Conservation (phyloP, 2,888 invertebrate species). For the Diadromus collaris region DNA sequence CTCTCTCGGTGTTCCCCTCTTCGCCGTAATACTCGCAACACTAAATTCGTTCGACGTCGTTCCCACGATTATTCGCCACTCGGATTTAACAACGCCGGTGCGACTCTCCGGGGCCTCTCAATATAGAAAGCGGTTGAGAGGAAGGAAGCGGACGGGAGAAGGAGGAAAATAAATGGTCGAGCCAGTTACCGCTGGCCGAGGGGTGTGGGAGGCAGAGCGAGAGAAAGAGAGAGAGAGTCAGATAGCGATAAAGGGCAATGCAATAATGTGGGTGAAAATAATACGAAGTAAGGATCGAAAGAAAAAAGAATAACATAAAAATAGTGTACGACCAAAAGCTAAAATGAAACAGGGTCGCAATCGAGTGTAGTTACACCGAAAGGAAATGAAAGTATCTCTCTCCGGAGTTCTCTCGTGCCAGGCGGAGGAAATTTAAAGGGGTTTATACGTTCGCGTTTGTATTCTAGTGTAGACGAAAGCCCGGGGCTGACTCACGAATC, state of each 20-base stretch:
- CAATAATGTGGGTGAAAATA: conserved; percentile 35
- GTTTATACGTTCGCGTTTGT: conserved; percentile 16
- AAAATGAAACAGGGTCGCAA: conserved; percentile 26
- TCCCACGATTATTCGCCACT: conserved; percentile 61
- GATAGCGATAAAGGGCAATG: conserved; percentile 19
- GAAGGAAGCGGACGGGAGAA: neutral
- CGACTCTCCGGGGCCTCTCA: conserved; percentile 21
- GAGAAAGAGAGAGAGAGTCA: neutral
- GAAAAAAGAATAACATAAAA: conserved; percentile 33
- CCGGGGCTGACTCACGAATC: conserved; percentile 31
- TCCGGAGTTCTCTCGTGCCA: conserved; percentile 7
- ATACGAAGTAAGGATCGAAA: conserved; percentile 22
- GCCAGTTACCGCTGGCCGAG: neutral
- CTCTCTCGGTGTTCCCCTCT: conserved; percentile 14
- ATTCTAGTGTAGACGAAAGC: conserved; percentile 33
- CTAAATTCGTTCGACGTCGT: conserved; percentile 55
- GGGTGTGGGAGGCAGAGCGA: conserved; percentile 7
- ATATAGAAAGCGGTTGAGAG: conserved; percentile 3
- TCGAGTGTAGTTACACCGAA: neutral
- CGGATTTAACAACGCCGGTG: conserved; percentile 48
- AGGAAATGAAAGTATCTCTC: conserved; percentile 31
- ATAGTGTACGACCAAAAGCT: conserved; percentile 16
- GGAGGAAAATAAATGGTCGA: conserved; percentile 11
- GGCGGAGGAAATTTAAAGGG: conserved; percentile 35
- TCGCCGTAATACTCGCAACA: conserved; percentile 40